A percentile compares a stretch with the other conserved stretches of the same genome.
Conservation (phyloP, 2,113 vertebrate genomes). For the Phoxinus phoxinus region DNA sequence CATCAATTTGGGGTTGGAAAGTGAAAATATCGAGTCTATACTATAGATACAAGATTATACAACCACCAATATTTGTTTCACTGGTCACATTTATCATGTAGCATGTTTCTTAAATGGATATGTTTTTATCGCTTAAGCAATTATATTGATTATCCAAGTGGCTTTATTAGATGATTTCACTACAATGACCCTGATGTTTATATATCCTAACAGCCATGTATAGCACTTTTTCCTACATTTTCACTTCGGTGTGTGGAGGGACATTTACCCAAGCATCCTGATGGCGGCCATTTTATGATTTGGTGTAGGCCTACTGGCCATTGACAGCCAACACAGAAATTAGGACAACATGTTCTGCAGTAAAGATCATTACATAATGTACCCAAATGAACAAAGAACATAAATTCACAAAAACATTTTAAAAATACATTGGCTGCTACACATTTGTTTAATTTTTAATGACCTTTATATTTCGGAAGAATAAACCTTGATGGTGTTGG, state of each 20-base stretch:
- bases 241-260: neutral
- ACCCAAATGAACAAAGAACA: neutral
- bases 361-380: neutral
- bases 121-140: neutral
- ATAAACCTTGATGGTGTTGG: too few species aligned
- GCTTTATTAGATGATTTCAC: neutral
- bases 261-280: too few species aligned
- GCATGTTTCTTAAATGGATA: neutral
- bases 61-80: neutral
- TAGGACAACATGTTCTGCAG: neutral
- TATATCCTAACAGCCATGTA: neutral
- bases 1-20: neutral
- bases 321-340: neutral
- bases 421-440: neutral
- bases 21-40: neutral
- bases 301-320: neutral
- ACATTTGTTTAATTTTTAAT: too few species aligned
- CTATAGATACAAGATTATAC: neutral
- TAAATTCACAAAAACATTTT: neutral
- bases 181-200: too few species aligned
- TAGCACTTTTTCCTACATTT: neutral
- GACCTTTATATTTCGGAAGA: too few species aligned
- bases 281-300: conserved; percentile 21
- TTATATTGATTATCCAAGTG: neutral
- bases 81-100: neutral